Evolutionary conservation across 2,113 vertebrate species (phyloP).

Genomic region (Gymnobelideus leadbeateri): DNA sequence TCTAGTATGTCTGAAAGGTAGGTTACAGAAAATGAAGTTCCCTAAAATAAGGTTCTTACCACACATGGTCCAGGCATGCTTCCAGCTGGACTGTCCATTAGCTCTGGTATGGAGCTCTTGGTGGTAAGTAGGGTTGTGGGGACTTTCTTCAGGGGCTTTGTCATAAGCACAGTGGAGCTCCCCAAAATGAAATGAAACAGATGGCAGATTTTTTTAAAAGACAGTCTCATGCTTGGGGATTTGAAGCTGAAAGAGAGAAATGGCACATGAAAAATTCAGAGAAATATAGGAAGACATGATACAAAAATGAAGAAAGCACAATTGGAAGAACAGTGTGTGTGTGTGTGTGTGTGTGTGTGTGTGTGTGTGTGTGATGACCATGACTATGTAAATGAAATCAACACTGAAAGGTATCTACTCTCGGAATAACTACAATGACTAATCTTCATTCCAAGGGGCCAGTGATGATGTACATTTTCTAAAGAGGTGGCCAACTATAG

Average conservation of each 20-base stretch:
- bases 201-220: neutral
- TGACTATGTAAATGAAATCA: neutral
- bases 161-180: neutral
- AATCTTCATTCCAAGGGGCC: neutral
- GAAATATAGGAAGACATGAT: neutral
- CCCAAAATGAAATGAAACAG: neutral
- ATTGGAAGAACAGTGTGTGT: neutral
- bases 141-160: neutral
- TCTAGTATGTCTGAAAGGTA: neutral
- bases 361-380: too few species aligned
- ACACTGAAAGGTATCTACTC: neutral
- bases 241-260: neutral
- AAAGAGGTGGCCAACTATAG: neutral
- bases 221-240: neutral
- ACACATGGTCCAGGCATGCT: neutral
- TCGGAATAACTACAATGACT: neutral
- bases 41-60: neutral
- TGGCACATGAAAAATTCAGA: neutral
- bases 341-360: too few species aligned
- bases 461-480: neutral
- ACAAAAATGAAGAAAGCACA: neutral
- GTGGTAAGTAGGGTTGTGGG: neutral
- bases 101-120: neutral
- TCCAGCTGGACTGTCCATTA: neutral
- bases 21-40: neutral